These are phyloP conservation scores for Tenebrio molitor DNA, from an alignment of 1,140 invertebrate genomes.

Conservation along the genomic window DNA sequence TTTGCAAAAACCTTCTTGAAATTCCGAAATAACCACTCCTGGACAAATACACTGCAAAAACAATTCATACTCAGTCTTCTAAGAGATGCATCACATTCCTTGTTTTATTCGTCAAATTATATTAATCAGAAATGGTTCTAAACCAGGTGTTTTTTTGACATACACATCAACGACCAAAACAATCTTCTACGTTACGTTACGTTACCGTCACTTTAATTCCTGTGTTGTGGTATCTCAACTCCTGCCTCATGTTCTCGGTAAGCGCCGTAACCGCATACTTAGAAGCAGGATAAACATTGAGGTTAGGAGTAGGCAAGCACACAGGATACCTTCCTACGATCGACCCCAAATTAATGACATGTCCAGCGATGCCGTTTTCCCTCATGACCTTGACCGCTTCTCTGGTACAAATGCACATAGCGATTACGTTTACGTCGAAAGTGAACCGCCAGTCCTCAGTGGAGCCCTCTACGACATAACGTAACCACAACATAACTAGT, in stretches of 20 bases:
- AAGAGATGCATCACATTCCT: too few relatives aligned
- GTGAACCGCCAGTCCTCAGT: conserved; percentile 62
- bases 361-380: conserved; percentile 61
- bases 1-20: conserved; percentile 13
- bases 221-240: conserved; percentile 66
- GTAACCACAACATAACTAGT: too few relatives aligned
- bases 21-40: conserved; percentile 71
- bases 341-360: conserved; percentile 68
- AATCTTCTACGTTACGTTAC: too few relatives aligned
- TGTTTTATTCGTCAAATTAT: too few relatives aligned
- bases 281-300: conserved; percentile 69
- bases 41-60: conserved; percentile 70
- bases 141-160: too few relatives aligned
- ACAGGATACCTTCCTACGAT: conserved; percentile 68
- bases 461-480: conserved; percentile 52
- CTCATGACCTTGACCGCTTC: conserved; percentile 73
- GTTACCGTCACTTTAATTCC: conserved; percentile 67
- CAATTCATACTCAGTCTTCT: too few relatives aligned
- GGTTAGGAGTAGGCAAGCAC: conserved; percentile 41
- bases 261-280: conserved; percentile 72
- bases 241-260: conserved; percentile 69
- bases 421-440: conserved; percentile 73
- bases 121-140: too few relatives aligned
- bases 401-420: conserved; percentile 69
- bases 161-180: too few relatives aligned